Conservation (phyloP, 1,140 invertebrate species). For the Leptoteleia sp. region DNA sequence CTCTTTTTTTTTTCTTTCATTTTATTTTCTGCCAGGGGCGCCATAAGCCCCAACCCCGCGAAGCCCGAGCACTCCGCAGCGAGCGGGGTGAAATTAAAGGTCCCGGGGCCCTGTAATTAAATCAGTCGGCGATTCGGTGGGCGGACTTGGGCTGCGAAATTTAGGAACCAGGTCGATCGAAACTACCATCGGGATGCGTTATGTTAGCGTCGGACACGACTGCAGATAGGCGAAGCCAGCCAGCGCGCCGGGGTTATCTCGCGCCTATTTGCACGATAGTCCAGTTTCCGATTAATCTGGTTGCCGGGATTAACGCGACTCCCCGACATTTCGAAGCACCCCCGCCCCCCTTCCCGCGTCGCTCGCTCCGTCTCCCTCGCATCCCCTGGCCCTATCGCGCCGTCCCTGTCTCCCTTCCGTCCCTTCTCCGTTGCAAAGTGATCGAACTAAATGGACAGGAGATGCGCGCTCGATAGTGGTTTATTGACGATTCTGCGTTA, state of each 20-base stretch:
- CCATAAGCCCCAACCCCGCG: no score
- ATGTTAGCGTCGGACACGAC: slow-evolving; percentile 70
- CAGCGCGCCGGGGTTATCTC: slow-evolving; percentile 77
- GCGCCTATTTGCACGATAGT: slow-evolving; percentile 78
- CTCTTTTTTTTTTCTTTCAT: no score
- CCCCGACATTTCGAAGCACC: slow-evolving; percentile 57
- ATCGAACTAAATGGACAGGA: slow-evolving; percentile 65
- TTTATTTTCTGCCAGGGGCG: no score
- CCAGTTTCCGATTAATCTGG: slow-evolving; percentile 79
- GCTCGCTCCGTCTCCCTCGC: no score
- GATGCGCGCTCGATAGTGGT: slow-evolving; percentile 61
- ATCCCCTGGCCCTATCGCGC: not conserved
- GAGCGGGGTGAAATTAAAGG: no score
- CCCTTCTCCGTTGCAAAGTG: slow-evolving; percentile 47
- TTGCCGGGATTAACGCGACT: slow-evolving; percentile 76
- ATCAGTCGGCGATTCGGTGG: no score
- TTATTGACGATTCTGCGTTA: slow-evolving; percentile 57
- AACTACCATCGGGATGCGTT: slow-evolving; percentile 75
- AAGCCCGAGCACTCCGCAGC: no score
- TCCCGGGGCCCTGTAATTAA: no score
- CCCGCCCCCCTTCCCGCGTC: no score
- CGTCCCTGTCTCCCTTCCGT: not conserved
- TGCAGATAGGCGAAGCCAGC: slow-evolving; percentile 67
- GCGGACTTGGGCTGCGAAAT: no score
- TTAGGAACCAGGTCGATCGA: no score